These are phyloP conservation scores for Agrilus mali DNA, from an alignment of 2,888 invertebrate species.

Conservation along the genomic window DNA sequence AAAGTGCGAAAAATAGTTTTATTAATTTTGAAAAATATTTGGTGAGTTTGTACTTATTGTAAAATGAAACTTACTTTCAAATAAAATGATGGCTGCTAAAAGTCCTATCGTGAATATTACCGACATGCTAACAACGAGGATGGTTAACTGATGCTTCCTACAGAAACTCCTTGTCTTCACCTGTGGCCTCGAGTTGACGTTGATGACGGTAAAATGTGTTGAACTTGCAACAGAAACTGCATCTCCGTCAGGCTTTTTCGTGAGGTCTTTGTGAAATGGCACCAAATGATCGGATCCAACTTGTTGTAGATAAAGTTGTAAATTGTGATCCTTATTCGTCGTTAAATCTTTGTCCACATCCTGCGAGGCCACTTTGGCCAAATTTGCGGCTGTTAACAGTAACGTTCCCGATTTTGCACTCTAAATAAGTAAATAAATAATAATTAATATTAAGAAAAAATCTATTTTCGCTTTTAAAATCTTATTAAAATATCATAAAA, in stretches of 20 bases:
- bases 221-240: constrained; percentile 69
- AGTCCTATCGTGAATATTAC: constrained; percentile 70
- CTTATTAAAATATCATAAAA: no score
- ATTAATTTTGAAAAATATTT: no score
- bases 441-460: not conserved
- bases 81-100: constrained; percentile 65
- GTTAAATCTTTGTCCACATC: constrained; percentile 13
- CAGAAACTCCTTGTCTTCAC: constrained; percentile 53
- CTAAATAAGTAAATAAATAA: constrained; percentile 34
- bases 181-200: constrained; percentile 44
- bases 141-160: constrained; percentile 66
- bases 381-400: constrained; percentile 66
- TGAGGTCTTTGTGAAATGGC: constrained; percentile 20
- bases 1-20: no score
- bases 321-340: constrained; percentile 25
- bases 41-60: no score
- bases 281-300: constrained; percentile 25
- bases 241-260: constrained; percentile 43
- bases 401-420: constrained; percentile 72
- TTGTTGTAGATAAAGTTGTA: constrained; percentile 27
- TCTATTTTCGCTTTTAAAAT: no score
- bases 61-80: constrained; percentile 83
- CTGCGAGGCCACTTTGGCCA: constrained; percentile 32
- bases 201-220: constrained; percentile 77
- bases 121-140: constrained; percentile 72